A percentile compares a stretch with the other conserved stretches of the same genome.
Evolutionary conservation across 1,140 invertebrate species (phyloP).

Genomic region (Lepidurus apus): DNA sequence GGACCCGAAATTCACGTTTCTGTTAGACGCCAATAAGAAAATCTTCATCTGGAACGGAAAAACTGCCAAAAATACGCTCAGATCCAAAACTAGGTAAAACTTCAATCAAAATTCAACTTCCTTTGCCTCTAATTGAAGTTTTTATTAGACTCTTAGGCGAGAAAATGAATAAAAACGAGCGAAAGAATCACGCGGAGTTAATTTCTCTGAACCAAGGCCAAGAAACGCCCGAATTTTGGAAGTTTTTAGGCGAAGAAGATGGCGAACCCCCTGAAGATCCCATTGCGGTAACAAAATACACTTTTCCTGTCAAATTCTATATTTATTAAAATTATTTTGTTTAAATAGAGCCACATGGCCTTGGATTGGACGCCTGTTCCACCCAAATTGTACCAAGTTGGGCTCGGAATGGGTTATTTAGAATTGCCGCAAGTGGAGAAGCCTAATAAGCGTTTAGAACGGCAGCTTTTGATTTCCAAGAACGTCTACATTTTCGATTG

Average conservation of each 20-base stretch:
- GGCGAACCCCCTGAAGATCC: conserved; percentile 42
- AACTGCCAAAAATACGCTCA: conserved; percentile 87
- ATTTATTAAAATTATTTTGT: conserved; percentile 31
- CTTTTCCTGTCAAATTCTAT: conserved; percentile 30
- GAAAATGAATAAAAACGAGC: conserved; percentile 98
- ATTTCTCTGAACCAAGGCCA: conserved; percentile 72
- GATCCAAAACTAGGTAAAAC: conserved; percentile 51
- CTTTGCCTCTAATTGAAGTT: conserved; percentile 29
- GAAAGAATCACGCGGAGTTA: conserved; percentile 91
- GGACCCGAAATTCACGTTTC: conserved; percentile 86
- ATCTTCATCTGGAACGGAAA: conserved; percentile 55
- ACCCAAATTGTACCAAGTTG: conserved; percentile 87
- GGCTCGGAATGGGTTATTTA: conserved; percentile 95
- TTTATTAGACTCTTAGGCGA: conserved; percentile 76
- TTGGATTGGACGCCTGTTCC: conserved; percentile 66
- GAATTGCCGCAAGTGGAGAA: conserved; percentile 93
- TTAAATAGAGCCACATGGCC: conserved; percentile 68
- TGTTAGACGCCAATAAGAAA: conserved; percentile 66
- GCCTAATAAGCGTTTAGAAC: conserved; percentile 65
- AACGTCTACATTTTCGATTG: conserved; percentile 98
- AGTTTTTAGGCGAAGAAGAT: conserved; percentile 52
- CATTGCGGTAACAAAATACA: conserved; percentile 15
- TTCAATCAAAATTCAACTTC: neutral
- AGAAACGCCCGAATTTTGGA: conserved; percentile 83
- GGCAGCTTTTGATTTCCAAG: conserved; percentile 76